Evolutionary conservation across 2,113 vertebrate species (phyloP).

Genomic region (Sander vitreus): DNA sequence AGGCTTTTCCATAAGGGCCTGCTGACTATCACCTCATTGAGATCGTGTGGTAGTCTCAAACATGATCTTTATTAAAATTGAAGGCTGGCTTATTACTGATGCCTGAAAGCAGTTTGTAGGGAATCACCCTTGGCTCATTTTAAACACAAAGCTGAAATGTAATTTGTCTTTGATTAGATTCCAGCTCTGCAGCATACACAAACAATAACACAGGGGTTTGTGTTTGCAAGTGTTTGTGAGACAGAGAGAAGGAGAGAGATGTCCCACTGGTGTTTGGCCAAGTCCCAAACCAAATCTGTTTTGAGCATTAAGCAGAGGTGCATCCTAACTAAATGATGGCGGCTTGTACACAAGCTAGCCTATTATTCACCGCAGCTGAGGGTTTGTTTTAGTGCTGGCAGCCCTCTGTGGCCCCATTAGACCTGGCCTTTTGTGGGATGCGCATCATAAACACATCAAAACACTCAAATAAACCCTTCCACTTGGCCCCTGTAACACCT

Average conservation of each 20-base stretch:
- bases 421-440: conserved; percentile 65
- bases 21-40: conserved; percentile 26
- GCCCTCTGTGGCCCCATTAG: conserved; percentile 62
- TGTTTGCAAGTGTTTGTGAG: conserved; percentile 9
- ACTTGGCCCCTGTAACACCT: conserved; percentile 58
- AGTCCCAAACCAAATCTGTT: conserved; percentile 55
- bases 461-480: conserved; percentile 72
- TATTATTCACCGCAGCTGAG: conserved; percentile 55
- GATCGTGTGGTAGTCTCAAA: background rate
- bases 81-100: conserved; percentile 17
- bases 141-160: conserved; percentile 42
- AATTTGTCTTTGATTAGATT: conserved; percentile 61
- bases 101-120: conserved; percentile 13
- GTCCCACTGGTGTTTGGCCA: conserved; percentile 53
- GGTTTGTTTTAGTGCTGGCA: conserved; percentile 66
- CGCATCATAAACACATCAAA: conserved; percentile 76
- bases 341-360: conserved; percentile 52
- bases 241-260: background rate
- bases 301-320: conserved; percentile 45
- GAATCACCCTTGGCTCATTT: conserved; percentile 43
- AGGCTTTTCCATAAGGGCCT: conserved; percentile 23
- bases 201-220: conserved; percentile 34
- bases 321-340: conserved; percentile 60
- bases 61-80: conserved; percentile 31
- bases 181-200: conserved; percentile 19